Evolutionary conservation across 2,888 invertebrate species (phyloP).

Genomic region (Trichopria drosophilae): DNA sequence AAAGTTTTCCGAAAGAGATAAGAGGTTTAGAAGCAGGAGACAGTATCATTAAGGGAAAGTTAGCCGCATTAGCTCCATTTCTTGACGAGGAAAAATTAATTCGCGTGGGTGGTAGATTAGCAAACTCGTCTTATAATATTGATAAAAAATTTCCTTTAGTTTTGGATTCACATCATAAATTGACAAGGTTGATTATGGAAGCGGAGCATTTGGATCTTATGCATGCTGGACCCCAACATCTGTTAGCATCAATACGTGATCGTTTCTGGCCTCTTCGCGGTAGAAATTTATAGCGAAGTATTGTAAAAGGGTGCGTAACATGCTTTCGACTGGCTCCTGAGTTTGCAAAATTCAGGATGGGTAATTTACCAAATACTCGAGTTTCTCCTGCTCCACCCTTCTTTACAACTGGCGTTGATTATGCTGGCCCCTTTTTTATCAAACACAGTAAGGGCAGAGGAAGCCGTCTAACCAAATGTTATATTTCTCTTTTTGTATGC

Average conservation of each 20-base stretch:
- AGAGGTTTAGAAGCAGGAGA: too few relatives aligned
- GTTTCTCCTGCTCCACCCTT: constrained; percentile 23
- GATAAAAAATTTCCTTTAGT: too few relatives aligned
- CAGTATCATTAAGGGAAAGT: too few relatives aligned
- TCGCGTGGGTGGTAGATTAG: too few relatives aligned
- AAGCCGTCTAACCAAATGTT: constrained; percentile 29
- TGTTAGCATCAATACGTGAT: constrained; percentile 24
- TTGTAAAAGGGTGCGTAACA: constrained; percentile 28
- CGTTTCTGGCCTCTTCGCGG: constrained; percentile 33
- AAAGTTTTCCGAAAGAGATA: too few relatives aligned
- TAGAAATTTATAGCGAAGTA: constrained; percentile 22
- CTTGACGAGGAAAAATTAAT: too few relatives aligned
- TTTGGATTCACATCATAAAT: too few relatives aligned
- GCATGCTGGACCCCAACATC: constrained; percentile 30
- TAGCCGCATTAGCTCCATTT: too few relatives aligned
- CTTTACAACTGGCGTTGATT: constrained; percentile 21
- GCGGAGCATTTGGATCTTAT: constrained; percentile 26
- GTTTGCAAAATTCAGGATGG: too few relatives aligned
- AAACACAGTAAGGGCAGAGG: constrained; percentile 23
- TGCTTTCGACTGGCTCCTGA: constrained; percentile 27
- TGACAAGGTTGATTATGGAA: too few relatives aligned
- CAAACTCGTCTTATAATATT: too few relatives aligned
- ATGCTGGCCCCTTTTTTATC: constrained; percentile 25
- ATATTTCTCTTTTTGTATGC: constrained; percentile 37
- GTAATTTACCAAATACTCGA: constrained; percentile 9